Base-by-base conservation (phyloP, 2,797 vertebrate genomes). In the Thaleichthys pacificus region DNA sequence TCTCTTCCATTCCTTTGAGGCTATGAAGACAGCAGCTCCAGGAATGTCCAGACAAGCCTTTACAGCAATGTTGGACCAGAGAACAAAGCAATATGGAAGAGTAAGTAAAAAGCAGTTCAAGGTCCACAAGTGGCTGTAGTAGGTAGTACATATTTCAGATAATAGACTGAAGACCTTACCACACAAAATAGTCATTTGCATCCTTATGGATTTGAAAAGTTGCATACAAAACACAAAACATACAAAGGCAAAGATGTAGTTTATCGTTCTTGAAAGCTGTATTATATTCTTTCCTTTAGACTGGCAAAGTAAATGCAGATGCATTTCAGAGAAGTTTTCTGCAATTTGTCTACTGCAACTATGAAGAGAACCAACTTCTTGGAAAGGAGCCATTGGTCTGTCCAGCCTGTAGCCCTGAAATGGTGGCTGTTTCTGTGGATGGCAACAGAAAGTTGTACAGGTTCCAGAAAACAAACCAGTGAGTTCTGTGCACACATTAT, bases 11-110 rank as follows among this genome's bases (percentile, higher is more conserved):
- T 26, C 26, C 26, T 26, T 26, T 26, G 26, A 26, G 26, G 26
- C 26, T 26, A 26, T 73, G 65, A 73, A 73, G 66, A 68, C 72
- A 49, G 12, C 64, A 68, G 72, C 72, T 68, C 65, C 72, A 62
- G 65, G 65, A 61, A 73, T 67, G 71, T 68, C 71, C 11, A 49
- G 24, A 21, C 35, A 60, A 60, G 71, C 65, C 47, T 68, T 54
- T 49, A 54, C 66, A 28, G 22, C 66, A 68, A 68, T 68, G 66
- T 56, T 68, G 54, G 67, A 69, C 28, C 67, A 57, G 24, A 69
- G 66, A 56, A 68, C 66, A 15, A 54, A 54, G 66, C 66, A 68
- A 6, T 68, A 22, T 68, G 66, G 66, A 54, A 26, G 47, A 28
- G 66, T 68, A 47, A 54, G 66, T 68, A 68, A 49, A 66, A 35